Evolutionary conservation across 2,113 vertebrate genomes (phyloP).

Genomic region (Gadus macrocephalus): DNA sequence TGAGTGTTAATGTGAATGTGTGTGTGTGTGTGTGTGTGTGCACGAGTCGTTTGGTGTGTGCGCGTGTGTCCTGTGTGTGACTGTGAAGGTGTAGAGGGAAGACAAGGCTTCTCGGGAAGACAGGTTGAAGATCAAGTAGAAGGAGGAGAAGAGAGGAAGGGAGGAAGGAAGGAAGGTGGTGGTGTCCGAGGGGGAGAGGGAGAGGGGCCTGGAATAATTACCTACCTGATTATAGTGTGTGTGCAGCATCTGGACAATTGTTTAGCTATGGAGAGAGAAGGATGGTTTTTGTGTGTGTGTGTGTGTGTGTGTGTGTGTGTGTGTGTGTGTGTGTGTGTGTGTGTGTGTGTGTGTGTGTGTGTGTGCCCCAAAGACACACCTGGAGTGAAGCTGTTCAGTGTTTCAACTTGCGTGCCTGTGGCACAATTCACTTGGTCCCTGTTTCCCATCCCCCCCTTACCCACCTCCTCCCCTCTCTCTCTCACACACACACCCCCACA

Average conservation of each 20-base stretch:
- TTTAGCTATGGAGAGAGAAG: constrained; percentile 32
- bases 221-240: constrained; percentile 58
- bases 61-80: constrained; percentile 13
- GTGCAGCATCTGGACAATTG: constrained; percentile 54
- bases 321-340: constrained; percentile 22
- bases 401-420: constrained; percentile 44
- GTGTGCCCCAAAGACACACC: constrained; percentile 52
- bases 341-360: constrained; percentile 11
- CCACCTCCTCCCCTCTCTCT: constrained; percentile 22
- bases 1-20: too few relatives aligned
- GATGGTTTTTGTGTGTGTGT: not conserved
- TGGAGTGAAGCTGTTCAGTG: constrained; percentile 43
- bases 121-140: constrained; percentile 1
- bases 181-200: constrained; percentile 16
- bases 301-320: not conserved
- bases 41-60: not conserved
- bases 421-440: constrained; percentile 42
- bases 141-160: constrained; percentile 23
- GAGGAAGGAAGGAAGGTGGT: constrained; percentile 27
- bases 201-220: constrained; percentile 31
- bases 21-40: too few relatives aligned
- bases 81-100: constrained; percentile 39
- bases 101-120: not conserved
- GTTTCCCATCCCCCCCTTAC: constrained; percentile 51
- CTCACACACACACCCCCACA: not conserved